Conservation (phyloP, 2,113 vertebrate genomes). For the Emberiza fucata region DNA sequence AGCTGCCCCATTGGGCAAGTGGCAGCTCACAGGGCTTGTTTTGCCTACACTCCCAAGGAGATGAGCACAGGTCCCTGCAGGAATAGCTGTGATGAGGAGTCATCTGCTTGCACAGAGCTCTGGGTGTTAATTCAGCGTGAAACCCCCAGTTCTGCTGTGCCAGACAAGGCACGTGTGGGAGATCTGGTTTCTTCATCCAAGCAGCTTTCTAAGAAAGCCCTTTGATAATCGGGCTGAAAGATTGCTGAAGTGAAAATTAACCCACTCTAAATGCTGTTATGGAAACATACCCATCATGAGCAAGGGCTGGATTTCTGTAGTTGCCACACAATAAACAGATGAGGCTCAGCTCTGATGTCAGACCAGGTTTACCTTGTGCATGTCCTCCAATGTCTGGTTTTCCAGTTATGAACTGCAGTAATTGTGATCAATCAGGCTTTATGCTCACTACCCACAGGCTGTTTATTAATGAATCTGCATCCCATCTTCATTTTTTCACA, state of each 20-base stretch:
- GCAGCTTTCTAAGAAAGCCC: neutral
- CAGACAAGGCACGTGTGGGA: neutral
- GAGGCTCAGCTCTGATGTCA: neutral
- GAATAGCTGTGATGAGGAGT: neutral
- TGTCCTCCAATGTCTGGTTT: neutral
- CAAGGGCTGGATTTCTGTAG: neutral
- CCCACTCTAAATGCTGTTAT: neutral
- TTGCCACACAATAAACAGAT: slow-evolving; percentile 3
- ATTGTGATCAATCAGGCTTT: slow-evolving; percentile 50
- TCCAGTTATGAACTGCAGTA: slow-evolving; percentile 13
- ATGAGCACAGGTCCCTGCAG: neutral
- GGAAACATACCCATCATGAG: neutral
- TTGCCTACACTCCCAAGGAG: neutral
- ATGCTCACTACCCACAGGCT: neutral
- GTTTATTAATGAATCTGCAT: slow-evolving; percentile 44
- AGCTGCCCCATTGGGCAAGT: neutral
- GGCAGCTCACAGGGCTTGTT: neutral
- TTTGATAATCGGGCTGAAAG: slow-evolving; percentile 17
- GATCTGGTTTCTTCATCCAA: neutral
- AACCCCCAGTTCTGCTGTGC: neutral
- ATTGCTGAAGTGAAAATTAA: slow-evolving; percentile 47
- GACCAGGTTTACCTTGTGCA: neutral
- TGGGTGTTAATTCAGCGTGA: neutral
- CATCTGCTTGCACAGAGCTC: accelerated
- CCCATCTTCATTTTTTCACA: slow-evolving; percentile 21